phyloP scores from a whole-genome alignment of 2,888 invertebrate genomes.

The Caprella mutica region DNA sequence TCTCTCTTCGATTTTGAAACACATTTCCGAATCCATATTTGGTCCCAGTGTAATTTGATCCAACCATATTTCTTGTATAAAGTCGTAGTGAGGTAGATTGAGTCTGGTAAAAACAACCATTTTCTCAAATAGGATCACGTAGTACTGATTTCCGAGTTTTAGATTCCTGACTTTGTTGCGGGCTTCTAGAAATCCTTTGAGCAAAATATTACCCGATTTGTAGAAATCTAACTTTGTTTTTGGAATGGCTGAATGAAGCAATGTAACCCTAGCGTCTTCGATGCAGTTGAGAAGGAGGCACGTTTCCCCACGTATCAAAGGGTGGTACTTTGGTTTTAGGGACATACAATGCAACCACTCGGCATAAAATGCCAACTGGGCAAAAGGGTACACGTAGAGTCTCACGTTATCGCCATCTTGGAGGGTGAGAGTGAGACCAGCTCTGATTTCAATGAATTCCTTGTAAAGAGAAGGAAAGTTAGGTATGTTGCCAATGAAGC shows the following conservation, averaged over 20 bases:
- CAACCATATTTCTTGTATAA: conserved; percentile 22
- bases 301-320: neutral
- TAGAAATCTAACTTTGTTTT: conserved; percentile 18
- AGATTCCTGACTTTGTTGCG: conserved; percentile 7
- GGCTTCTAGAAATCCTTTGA: conserved; percentile 14
- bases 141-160: conserved; percentile 8
- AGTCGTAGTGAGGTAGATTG: conserved; percentile 21
- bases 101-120: conserved; percentile 18
- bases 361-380: conserved; percentile 17
- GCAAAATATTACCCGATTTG: conserved; percentile 18
- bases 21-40: conserved; percentile 2
- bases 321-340: neutral
- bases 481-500: conserved; percentile 9
- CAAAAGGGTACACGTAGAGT: conserved; percentile 18
- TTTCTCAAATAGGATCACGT: conserved; percentile 20
- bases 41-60: conserved; percentile 25
- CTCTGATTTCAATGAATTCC: conserved; percentile 19
- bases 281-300: conserved; percentile 3
- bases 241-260: conserved; percentile 13
- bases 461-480: conserved; percentile 8
- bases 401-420: neutral
- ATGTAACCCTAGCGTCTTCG: conserved; percentile 7
- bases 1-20: conserved; percentile 24
- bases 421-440: conserved; percentile 5
- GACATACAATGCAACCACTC: conserved; percentile 5